Evolutionary conservation across 2,888 invertebrate genomes (phyloP), one percentile per base, ranked within the genome.

Genomic region (Hermaeophaga mercurialis): DNA sequence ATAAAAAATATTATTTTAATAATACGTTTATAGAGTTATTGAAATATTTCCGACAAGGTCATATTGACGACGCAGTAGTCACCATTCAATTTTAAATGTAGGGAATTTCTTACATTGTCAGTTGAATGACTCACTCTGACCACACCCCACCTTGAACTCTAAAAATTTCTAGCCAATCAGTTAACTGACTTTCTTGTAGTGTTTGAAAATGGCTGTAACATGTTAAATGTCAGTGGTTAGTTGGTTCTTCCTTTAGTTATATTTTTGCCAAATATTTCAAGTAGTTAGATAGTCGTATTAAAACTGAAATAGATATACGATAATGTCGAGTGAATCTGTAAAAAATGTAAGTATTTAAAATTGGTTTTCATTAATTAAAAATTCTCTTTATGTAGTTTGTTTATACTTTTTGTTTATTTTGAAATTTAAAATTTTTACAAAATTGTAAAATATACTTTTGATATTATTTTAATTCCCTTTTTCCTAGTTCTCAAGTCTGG

Each of bases 401-500:
- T 22, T 39, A 39, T 22, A 39, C 11, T 43, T 24, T 43, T 36
- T 33, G 41, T 54, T 54, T 36, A 34, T 54, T 46, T 53, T 33
- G 7, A 14, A n/a, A n/a, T n/a, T n/a, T n/a, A n/a, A n/a, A n/a
- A n/a, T n/a, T n/a, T n/a, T n/a, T n/a, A n/a, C n/a, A n/a, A n/a
- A n/a, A n/a, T n/a, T n/a, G n/a, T n/a, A n/a, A n/a, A n/a, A n/a
- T n/a, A n/a, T n/a, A n/a, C n/a, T n/a, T n/a, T n/a, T n/a, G n/a
- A n/a, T n/a, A n/a, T n/a, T n/a, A n/a, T n/a, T n/a, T n/a, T n/a
- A n/a, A n/a, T n/a, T n/a, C n/a, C n/a, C 9, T 24, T 26, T 41
- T 31, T 26, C 49, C 15, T 77, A 92, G 91, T 93, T 92, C 80
- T 87, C 91, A 47, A 89, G 88, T 72, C 78, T 91, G 66, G 92